Percentiles rank a stretch among this genome's conserved stretches.
These are phyloP conservation scores for Diorhabda elongata DNA, from an alignment of 1,140 invertebrate species.

Conservation along the genomic window DNA sequence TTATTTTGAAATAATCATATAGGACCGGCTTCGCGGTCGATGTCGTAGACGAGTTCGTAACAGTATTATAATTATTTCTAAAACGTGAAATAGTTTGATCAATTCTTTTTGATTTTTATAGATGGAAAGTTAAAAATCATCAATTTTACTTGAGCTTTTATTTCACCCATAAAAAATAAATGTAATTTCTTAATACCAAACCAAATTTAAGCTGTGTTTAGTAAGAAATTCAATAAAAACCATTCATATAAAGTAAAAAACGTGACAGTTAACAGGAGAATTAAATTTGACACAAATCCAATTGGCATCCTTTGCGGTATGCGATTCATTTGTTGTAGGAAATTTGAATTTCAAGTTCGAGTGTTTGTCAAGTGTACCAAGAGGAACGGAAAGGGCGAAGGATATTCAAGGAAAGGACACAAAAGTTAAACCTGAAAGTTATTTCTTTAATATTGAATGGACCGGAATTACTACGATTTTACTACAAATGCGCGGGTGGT, in stretches of 20 bases:
- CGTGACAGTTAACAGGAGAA: not conserved
- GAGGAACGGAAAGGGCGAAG: not conserved
- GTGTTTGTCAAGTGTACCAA: not conserved
- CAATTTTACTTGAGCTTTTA: too few species aligned
- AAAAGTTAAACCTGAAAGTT: slow-evolving; percentile 3
- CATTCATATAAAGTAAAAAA: not conserved
- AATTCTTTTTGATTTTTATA: too few species aligned
- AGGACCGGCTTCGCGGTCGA: too few species aligned
- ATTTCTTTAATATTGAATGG: slow-evolving; percentile 3
- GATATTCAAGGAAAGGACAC: not conserved
- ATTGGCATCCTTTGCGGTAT: not conserved
- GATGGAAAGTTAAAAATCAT: too few species aligned
- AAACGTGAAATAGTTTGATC: too few species aligned
- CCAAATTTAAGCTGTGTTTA: too few species aligned
- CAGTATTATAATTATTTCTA: too few species aligned
- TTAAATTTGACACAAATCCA: not conserved
- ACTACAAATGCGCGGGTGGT: not conserved
- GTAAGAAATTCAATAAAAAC: too few species aligned
- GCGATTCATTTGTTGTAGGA: not conserved
- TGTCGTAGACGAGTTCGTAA: too few species aligned
- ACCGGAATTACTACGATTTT: not conserved
- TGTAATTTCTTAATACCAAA: too few species aligned
- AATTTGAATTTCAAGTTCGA: not conserved
- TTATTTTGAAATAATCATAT: too few species aligned
- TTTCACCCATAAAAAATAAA: too few species aligned